phyloP scores from a whole-genome alignment of 2,113 vertebrate species.

The Oxyruncus cristatus region DNA sequence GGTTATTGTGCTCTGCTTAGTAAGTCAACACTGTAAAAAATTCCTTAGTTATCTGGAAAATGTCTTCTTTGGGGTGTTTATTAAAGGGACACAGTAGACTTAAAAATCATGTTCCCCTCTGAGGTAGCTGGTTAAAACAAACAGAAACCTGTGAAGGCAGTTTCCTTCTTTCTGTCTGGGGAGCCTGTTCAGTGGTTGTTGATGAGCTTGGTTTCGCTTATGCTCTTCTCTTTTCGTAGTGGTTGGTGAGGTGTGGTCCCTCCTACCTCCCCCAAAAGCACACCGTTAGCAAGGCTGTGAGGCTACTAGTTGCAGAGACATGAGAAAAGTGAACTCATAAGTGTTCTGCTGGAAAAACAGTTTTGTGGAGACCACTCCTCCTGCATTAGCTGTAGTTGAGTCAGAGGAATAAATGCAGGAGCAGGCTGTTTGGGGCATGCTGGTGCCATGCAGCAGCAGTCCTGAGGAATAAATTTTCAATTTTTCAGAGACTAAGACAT shows the following conservation, averaged over 20 bases:
- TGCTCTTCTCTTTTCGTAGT: neutral
- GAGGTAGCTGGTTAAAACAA: neutral
- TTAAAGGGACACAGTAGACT: neutral
- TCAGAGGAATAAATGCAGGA: neutral
- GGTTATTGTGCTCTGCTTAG: constrained; percentile 52
- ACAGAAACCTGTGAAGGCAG: accelerated
- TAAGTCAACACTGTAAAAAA: constrained; percentile 63
- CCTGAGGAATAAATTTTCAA: neutral
- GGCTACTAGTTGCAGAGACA: neutral
- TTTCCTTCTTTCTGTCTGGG: neutral
- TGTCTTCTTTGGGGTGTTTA: constrained; percentile 23
- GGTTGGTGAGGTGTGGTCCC: neutral
- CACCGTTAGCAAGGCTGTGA: accelerated
- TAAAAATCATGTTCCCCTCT: neutral
- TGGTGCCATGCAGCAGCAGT: neutral
- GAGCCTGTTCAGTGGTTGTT: neutral
- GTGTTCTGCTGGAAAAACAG: neutral
- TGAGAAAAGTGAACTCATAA: neutral
- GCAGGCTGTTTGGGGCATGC: neutral
- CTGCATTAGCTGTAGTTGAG: neutral
- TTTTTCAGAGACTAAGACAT: neutral
- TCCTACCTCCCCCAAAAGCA: neutral
- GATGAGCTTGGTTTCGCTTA: neutral
- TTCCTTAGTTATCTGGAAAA: constrained; percentile 59
- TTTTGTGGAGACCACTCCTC: neutral